Conservation (phyloP, 2,888 invertebrate genomes). For the Epiblema foenella region DNA sequence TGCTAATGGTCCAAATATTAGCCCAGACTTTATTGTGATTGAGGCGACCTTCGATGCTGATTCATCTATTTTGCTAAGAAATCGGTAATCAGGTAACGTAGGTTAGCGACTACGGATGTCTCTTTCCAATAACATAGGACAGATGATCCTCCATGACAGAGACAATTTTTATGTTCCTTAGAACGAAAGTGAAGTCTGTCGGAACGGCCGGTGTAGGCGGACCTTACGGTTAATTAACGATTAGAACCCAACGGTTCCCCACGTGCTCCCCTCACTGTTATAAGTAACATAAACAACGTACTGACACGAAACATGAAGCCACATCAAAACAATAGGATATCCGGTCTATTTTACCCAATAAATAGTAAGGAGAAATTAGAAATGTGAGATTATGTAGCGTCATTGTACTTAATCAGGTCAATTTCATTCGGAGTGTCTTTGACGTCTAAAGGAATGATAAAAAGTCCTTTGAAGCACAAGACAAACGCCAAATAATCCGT, state of each 20-base stretch:
- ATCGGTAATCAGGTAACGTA: not conserved
- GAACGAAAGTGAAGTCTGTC: slow-evolving; percentile 27
- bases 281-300: slow-evolving; percentile 72
- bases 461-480: slow-evolving; percentile 2
- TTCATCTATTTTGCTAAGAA: slow-evolving; percentile 21
- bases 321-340: slow-evolving; percentile 71
- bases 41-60: slow-evolving; percentile 24
- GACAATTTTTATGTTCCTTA: not conserved
- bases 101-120: not conserved
- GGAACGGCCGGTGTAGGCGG: slow-evolving; percentile 24
- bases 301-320: slow-evolving; percentile 72
- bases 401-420: slow-evolving; percentile 16
- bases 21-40: slow-evolving; percentile 19
- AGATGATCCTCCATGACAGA: not conserved
- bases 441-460: not conserved
- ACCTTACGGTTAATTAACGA: slow-evolving; percentile 39
- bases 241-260: slow-evolving; percentile 65
- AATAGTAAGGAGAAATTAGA: slow-evolving; percentile 45
- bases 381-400: slow-evolving; percentile 17
- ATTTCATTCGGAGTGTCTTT: not conserved
- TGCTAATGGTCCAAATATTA: slow-evolving; percentile 24
- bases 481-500: slow-evolving; percentile 27
- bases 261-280: slow-evolving; percentile 64
- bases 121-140: not conserved
- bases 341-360: slow-evolving; percentile 61